Evolutionary conservation across 2,797 vertebrate species (phyloP).

Genomic region (Argentina silus): DNA sequence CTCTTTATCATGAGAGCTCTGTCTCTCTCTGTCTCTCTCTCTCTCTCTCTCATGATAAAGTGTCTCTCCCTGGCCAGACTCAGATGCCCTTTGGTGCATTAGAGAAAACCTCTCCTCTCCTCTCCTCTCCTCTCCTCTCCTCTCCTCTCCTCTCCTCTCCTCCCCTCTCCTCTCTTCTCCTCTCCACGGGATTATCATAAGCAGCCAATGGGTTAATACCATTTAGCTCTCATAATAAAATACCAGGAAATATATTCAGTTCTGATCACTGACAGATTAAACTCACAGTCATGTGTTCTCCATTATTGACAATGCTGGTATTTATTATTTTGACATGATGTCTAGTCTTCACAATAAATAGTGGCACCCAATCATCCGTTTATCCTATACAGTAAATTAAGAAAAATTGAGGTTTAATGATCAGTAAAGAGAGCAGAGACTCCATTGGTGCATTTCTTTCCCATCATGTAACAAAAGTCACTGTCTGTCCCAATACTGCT

Average conservation of each 20-base stretch:
- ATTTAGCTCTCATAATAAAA: conserved; percentile 6
- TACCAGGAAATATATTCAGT: conserved; percentile 10
- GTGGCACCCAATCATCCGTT: too few species aligned
- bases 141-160: neutral
- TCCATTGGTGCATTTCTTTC: conserved; percentile 12
- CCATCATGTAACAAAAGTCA: conserved; percentile 26
- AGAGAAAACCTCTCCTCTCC: conserved; percentile 21
- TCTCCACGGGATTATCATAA: conserved; percentile 13
- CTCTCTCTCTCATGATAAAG: conserved; percentile 30
- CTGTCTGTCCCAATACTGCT: conserved; percentile 31
- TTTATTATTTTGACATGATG: too few species aligned
- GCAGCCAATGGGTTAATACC: neutral
- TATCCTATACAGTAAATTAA: too few species aligned
- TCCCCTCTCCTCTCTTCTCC: neutral
- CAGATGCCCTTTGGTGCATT: conserved; percentile 22
- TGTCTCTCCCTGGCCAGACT: conserved; percentile 36
- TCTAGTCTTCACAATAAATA: too few species aligned
- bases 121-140: neutral
- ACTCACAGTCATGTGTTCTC: neutral
- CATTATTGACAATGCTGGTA: too few species aligned
- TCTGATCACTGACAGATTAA: conserved; percentile 26
- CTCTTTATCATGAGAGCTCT: neutral
- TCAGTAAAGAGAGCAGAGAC: conserved; percentile 5
- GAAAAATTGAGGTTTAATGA: neutral
- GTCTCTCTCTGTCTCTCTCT: conserved; percentile 28